These are phyloP conservation scores for Drosophila saltans DNA, from an alignment of 1,140 invertebrate genomes.

Conservation along the genomic window DNA sequence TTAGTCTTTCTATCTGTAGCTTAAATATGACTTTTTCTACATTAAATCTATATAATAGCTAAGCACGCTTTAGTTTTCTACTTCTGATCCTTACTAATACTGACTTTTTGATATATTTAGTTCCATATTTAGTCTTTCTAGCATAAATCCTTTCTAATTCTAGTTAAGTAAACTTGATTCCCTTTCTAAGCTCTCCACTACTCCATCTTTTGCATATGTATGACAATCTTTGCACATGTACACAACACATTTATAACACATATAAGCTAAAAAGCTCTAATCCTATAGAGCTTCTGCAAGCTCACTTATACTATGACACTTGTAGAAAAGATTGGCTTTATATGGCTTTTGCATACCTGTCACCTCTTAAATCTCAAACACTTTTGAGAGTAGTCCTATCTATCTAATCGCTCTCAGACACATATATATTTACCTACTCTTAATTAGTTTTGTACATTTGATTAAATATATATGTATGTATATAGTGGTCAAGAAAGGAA, in stretches of 20 bases:
- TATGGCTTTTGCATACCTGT: not conserved
- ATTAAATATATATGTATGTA: slow-evolving; percentile 10
- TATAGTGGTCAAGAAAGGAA: slow-evolving; percentile 25
- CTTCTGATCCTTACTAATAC: no score
- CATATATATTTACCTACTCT: slow-evolving; percentile 15
- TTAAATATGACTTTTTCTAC: no score
- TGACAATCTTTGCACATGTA: slow-evolving; percentile 27
- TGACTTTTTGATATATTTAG: no score
- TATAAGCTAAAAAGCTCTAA: not conserved
- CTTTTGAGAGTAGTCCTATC: slow-evolving; percentile 30
- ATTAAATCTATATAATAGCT: no score
- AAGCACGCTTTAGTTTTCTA: no score
- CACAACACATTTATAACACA: slow-evolving; percentile 13
- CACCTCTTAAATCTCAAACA: slow-evolving; percentile 45
- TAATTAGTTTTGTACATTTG: slow-evolving; percentile 62
- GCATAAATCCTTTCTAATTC: no score
- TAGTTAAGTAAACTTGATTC: no score
- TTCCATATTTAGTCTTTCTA: no score
- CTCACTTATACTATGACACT: slow-evolving; percentile 24
- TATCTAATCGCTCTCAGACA: slow-evolving; percentile 61
- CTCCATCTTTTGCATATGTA: no score
- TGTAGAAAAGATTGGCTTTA: not conserved
- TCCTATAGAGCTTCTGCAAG: slow-evolving; percentile 28
- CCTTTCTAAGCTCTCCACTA: no score
- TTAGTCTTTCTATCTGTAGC: no score